Base-by-base conservation (phyloP, 2,888 invertebrate genomes). In the Megamerina dolium region DNA sequence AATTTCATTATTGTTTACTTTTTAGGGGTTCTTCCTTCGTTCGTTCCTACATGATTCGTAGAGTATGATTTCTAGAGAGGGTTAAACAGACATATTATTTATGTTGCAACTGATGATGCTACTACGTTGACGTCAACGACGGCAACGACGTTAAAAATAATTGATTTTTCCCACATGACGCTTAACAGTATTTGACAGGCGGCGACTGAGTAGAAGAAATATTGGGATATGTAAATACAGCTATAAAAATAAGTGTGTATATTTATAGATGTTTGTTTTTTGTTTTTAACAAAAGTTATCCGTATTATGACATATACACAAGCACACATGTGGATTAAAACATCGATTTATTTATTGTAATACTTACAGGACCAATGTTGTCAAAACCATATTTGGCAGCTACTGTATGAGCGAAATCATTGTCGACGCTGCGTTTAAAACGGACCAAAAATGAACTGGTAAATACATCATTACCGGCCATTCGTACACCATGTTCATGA, bases 391-490 rank as follows among this genome's bases (percentile, higher is more conserved):
- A 88, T 63, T 86, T 79, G 53, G 79, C 75, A 48, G 96, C 96
- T 52, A 97, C 80, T 55, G 77, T 73, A 66, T 84, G 83, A 39
- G 92, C 96, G 62, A 85, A 77, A 16, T 82, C 77, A 57, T 79
- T 81, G 45, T 82, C 83, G 48, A 87, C 82, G 50, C 86, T 83
- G 56, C 86, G 78, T 65, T 82, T 83, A 74, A 95, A 85, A 59
- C 85, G 81, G 60, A 97, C 95, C 70, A 92, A 79, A 78, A 97
- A 97, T 43, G 90, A 87, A 74, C 95, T 96, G 70, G 95, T 96
- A 77, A 93, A 92, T 60, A 97, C 83, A 41, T 64, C 61, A 51
- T 57, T 57, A 31, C 41, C 47, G 13, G 31, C 33, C 35, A 14
- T 23, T 26, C 31, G 31, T 18, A 20, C 40, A 20, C 39, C 37